Evolutionary conservation across 1,140 invertebrate genomes (phyloP), one percentile per base, ranked within the genome.

Genomic region (Calliphora vicina): DNA sequence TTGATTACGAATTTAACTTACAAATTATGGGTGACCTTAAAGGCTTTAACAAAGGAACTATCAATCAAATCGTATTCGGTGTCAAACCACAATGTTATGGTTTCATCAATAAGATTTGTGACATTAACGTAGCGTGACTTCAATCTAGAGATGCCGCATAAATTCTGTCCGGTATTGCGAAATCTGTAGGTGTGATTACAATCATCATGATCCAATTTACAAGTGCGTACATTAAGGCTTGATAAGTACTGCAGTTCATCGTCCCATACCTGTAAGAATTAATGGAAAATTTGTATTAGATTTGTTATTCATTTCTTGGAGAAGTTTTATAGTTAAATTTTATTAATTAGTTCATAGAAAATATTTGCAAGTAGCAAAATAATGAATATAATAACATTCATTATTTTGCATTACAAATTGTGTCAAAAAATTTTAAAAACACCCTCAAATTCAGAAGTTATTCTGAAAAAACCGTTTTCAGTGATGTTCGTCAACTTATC

Each of bases 231-330:
- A 82, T 90, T 90, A 25, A 89, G 35, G 26, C 85, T 86, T 0
- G 89, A 88, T 50, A 90, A 84, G 81, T 89, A 89, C 57, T 90
- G 87, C 23, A 90, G 85, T 83, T 90, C 89, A 85, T 90, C 88
- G 61, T 90, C 87, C 89, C 89, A 90, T 5, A 88, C 84, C 89
- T 90, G 27, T 10, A 73, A 35, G 35, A 81, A 67, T n/a, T 17
- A 25, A 26, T 5, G 13, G 2, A 23, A 12, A 12, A 71, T 1
- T 35, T 76, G 3, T 17, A 29, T 29, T 76, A 12, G 2, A 23
- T 71, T 25, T 71, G 25, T n/a, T n/a, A n/a, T n/a, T n/a, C 6
- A 23, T 4, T 71, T 25, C 13, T 10, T 5, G 3, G 50, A n/a
- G 8, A 61, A 20, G 20, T 61, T n/a, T n/a, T n/a, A n/a, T n/a